Conservation (phyloP, 2,797 vertebrate genomes). For the Bufotes viridis region DNA sequence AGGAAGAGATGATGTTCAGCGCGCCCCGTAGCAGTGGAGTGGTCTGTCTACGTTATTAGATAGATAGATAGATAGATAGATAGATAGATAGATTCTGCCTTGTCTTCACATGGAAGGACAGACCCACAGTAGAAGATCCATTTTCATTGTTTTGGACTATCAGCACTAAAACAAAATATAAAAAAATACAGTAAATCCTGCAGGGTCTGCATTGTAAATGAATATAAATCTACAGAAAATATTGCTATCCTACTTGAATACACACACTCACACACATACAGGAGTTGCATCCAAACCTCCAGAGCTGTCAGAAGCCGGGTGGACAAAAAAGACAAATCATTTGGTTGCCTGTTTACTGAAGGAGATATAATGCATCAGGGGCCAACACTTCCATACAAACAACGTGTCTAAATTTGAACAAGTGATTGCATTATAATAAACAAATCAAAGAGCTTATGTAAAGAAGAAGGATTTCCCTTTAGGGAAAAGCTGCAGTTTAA, state of each 20-base stretch:
- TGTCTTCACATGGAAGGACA: too few species aligned
- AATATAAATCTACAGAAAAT: neutral
- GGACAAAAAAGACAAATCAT: constrained; percentile 24
- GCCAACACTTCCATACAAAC: neutral
- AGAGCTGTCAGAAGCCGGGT: constrained; percentile 23
- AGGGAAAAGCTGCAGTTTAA: neutral
- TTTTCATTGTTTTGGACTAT: neutral
- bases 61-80: too few species aligned
- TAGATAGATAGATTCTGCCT: too few species aligned
- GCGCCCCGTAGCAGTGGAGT: too few species aligned
- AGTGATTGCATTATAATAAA: constrained; percentile 24
- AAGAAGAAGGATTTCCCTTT: neutral
- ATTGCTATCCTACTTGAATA: neutral
- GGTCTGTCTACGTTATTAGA: neutral
- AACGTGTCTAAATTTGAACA: constrained; percentile 3
- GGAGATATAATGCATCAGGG: constrained; percentile 28
- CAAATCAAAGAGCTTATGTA: neutral
- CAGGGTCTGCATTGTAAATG: neutral
- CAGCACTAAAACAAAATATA: neutral
- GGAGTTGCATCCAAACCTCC: neutral
- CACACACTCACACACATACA: neutral
- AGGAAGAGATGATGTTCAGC: too few species aligned
- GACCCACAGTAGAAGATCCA: too few species aligned
- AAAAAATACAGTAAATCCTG: neutral
- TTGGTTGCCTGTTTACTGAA: constrained; percentile 13